Percentiles rank a stretch among this genome's conserved stretches.
phyloP scores from a whole-genome alignment of 2,113 vertebrate species.

The Anhinga rufa region DNA sequence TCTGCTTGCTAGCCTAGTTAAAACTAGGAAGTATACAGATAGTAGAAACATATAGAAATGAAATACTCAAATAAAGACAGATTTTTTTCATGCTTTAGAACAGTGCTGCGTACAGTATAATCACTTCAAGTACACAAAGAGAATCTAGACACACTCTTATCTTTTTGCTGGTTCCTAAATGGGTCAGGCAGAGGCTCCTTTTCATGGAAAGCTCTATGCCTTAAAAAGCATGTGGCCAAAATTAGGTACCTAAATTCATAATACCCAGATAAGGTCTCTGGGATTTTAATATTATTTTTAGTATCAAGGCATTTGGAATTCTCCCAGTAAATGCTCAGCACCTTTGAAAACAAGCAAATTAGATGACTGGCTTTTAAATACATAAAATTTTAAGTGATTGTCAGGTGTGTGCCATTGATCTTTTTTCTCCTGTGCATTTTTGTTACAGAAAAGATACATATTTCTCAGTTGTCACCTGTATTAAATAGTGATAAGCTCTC shows the following conservation, averaged over 20 bases:
- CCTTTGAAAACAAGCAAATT: neutral
- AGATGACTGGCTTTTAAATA: neutral
- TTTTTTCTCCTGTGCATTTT: neutral
- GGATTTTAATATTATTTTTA: neutral
- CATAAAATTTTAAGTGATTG: neutral
- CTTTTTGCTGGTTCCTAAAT: neutral
- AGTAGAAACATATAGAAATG: neutral
- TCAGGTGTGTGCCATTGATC: neutral
- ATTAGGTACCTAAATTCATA: neutral
- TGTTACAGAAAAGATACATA: neutral
- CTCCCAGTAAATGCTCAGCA: neutral
- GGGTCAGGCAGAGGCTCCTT: constrained; percentile 6
- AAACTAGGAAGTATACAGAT: constrained; percentile 1
- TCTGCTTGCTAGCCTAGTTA: constrained; percentile 23
- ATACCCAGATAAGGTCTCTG: neutral
- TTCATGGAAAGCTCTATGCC: neutral
- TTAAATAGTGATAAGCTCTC: neutral
- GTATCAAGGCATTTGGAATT: neutral
- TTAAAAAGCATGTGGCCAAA: neutral
- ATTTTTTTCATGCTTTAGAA: neutral
- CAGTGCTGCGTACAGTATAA: neutral
- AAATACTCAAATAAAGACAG: neutral
- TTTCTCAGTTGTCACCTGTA: neutral
- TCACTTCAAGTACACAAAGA: neutral
- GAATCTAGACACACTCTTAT: neutral